These are phyloP conservation scores for Xiphias gladius DNA, from an alignment of 2,113 vertebrate genomes.

Conservation along the genomic window DNA sequence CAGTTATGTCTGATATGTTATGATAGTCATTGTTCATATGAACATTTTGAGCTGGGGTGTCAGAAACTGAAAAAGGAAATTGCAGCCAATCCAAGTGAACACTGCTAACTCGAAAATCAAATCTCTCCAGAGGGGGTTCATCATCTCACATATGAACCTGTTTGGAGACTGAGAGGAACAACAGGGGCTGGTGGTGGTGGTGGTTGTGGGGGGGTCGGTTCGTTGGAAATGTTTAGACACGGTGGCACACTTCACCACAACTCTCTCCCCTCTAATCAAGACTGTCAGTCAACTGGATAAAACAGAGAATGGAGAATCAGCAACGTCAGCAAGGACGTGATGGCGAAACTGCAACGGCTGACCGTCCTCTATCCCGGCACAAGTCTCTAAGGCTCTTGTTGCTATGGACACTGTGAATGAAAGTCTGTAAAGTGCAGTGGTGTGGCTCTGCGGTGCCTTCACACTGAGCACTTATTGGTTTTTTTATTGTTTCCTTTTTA, in stretches of 20 bases:
- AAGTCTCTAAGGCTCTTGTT: constrained; percentile 68
- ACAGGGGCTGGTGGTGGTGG: not conserved
- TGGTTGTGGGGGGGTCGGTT: not conserved
- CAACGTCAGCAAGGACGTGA: constrained; percentile 58
- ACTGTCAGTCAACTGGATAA: constrained; percentile 50
- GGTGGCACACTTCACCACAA: not conserved
- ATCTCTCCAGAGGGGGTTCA: constrained; percentile 37
- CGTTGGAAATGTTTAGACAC: not conserved
- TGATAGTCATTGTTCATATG: constrained; percentile 4
- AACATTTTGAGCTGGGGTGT: not conserved
- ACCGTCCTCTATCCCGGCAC: constrained; percentile 52
- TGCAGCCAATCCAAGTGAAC: not conserved
- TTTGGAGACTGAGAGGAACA: constrained; percentile 28
- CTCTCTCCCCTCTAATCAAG: constrained; percentile 27
- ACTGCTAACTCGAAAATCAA: constrained; percentile 18
- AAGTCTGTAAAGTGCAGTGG: constrained; percentile 40
- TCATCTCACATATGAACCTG: constrained; percentile 43
- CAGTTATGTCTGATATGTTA: not conserved
- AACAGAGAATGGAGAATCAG: constrained; percentile 53
- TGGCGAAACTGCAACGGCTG: constrained; percentile 53
- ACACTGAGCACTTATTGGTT: constrained; percentile 5
- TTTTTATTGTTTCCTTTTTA: not conserved
- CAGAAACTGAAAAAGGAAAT: constrained; percentile 8
- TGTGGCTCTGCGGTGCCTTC: constrained; percentile 44
- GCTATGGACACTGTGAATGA: constrained; percentile 75